phyloP scores from a whole-genome alignment of 2,797 vertebrate genomes.

The Chelon labrosus region DNA sequence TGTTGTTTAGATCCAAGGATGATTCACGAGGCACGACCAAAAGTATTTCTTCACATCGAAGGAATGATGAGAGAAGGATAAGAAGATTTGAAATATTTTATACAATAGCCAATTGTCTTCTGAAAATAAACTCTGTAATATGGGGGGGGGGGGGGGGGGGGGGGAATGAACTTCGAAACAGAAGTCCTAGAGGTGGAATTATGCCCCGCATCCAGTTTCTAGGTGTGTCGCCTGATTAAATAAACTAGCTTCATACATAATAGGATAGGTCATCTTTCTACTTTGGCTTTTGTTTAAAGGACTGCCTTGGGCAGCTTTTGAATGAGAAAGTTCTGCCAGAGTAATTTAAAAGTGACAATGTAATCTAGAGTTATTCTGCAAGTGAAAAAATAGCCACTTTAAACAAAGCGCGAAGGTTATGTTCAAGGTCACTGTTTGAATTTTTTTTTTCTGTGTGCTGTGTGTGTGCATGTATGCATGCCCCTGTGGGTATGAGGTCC shows the following conservation, averaged over 20 bases:
- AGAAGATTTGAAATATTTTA: neutral
- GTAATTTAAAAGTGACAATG: slow-evolving; percentile 68
- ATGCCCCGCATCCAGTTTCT: slow-evolving; percentile 16
- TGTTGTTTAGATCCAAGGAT: slow-evolving; percentile 62
- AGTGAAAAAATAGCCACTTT: slow-evolving; percentile 52
- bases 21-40: slow-evolving; percentile 33
- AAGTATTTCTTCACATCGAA: slow-evolving; percentile 12
- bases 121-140: neutral
- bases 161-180: neutral
- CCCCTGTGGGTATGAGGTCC: slow-evolving; percentile 52
- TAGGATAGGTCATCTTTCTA: slow-evolving; percentile 47
- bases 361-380: slow-evolving; percentile 54
- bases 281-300: slow-evolving; percentile 66
- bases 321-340: slow-evolving; percentile 62
- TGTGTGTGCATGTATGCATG: slow-evolving; percentile 23
- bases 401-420: slow-evolving; percentile 43
- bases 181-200: slow-evolving; percentile 18
- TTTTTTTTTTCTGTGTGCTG: slow-evolving; percentile 26
- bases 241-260: slow-evolving; percentile 49
- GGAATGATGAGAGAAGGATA: neutral
- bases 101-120: neutral
- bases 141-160: neutral
- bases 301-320: slow-evolving; percentile 50
- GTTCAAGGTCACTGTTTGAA: slow-evolving; percentile 61
- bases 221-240: slow-evolving; percentile 51